phyloP scores from a whole-genome alignment of 1,140 invertebrate genomes.

The Leptoteleia sp. region DNA sequence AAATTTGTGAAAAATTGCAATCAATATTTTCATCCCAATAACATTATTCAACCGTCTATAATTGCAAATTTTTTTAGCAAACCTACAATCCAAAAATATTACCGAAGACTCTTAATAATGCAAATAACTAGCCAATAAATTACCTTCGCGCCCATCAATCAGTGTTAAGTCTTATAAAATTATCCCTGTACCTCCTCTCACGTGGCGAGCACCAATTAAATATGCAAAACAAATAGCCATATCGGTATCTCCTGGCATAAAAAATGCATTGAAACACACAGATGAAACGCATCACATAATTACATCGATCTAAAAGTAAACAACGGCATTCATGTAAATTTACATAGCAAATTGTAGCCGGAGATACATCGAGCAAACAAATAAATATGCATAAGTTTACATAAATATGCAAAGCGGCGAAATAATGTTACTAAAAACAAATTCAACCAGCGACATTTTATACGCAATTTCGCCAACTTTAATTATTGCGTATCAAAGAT shows the following conservation, averaged over 20 bases:
- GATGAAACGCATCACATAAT: conserved; percentile 15
- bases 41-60: too few relatives aligned
- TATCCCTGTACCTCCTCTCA: too few relatives aligned
- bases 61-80: too few relatives aligned
- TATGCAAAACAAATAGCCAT: neutral
- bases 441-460: neutral
- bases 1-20: too few relatives aligned
- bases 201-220: too few relatives aligned
- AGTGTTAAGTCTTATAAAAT: too few relatives aligned
- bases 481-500: neutral
- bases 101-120: too few relatives aligned
- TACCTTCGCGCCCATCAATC: too few relatives aligned
- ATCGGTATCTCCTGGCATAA: neutral
- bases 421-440: neutral
- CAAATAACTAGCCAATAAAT: too few relatives aligned
- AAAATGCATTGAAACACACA: neutral
- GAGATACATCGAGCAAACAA: conserved; percentile 1
- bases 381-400: conserved; percentile 29
- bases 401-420: conserved; percentile 16
- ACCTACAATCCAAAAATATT: too few relatives aligned
- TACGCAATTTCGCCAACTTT: neutral
- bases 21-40: too few relatives aligned
- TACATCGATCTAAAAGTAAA: conserved; percentile 32
- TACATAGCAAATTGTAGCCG: conserved; percentile 4
- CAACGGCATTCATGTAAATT: conserved; percentile 16